phyloP scores from a whole-genome alignment of 2,888 invertebrate genomes.

The Hyles lineata region DNA sequence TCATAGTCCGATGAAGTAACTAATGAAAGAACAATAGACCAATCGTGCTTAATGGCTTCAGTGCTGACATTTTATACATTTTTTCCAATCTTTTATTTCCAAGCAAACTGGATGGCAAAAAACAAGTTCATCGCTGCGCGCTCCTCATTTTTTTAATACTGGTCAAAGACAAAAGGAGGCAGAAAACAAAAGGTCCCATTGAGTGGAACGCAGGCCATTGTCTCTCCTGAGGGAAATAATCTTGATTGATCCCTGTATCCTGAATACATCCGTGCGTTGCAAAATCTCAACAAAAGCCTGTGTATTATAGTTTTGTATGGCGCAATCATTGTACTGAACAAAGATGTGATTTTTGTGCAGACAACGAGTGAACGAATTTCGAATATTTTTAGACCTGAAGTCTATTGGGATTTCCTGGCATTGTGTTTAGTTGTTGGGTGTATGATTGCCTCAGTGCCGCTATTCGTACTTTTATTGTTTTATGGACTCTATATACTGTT shows the following conservation, averaged over 20 bases:
- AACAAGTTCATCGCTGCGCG: not conserved
- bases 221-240: slow-evolving; percentile 13
- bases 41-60: not conserved
- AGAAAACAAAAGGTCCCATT: not conserved
- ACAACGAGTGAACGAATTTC: not conserved
- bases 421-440: too few relatives aligned
- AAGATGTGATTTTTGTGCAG: not conserved
- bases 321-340: too few relatives aligned
- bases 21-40: not conserved
- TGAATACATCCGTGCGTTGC: not conserved
- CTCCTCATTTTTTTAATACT: slow-evolving; percentile 7
- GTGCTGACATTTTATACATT: not conserved
- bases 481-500: too few relatives aligned
- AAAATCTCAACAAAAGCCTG: not conserved
- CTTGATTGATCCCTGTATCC: slow-evolving; percentile 11
- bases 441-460: too few relatives aligned
- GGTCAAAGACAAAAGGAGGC: not conserved
- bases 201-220: not conserved
- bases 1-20: too few relatives aligned
- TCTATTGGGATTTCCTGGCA: too few relatives aligned
- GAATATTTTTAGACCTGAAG: too few relatives aligned
- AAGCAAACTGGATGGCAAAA: slow-evolving; percentile 5
- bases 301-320: not conserved
- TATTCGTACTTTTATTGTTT: too few relatives aligned
- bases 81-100: slow-evolving; percentile 1